phyloP scores from a whole-genome alignment of 2,113 vertebrate species.

The Cololabis saira region DNA sequence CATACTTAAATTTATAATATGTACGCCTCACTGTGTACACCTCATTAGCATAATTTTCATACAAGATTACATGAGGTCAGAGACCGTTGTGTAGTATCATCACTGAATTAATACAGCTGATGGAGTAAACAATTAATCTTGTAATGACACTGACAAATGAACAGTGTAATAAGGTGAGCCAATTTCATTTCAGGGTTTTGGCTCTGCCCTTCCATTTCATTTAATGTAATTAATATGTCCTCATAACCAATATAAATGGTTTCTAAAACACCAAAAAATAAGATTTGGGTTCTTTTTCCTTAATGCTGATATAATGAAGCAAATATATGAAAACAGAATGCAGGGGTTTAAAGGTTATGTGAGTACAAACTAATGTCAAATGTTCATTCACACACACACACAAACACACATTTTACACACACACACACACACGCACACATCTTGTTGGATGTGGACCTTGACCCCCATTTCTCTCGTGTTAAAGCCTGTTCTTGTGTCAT shows the following conservation, averaged over 20 bases:
- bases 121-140: conserved; percentile 36
- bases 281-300: neutral
- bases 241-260: conserved; percentile 9
- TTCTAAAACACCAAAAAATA: neutral
- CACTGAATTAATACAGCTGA: conserved; percentile 30
- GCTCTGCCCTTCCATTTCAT: neutral
- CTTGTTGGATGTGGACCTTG: no score
- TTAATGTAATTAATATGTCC: conserved; percentile 16
- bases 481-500: no score
- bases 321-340: no score
- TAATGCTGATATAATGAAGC: no score
- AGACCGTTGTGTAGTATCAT: conserved; percentile 10
- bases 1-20: conserved; percentile 10
- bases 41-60: conserved; percentile 29
- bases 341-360: no score
- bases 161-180: conserved; percentile 15
- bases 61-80: conserved; percentile 11
- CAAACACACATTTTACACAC: no score
- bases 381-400: no score
- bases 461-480: no score
- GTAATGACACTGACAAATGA: conserved; percentile 35
- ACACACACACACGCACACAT: no score
- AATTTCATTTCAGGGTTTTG: conserved; percentile 3
- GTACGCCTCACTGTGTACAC: conserved; percentile 3
- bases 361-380: no score